These are phyloP conservation scores for Chalcis sispes DNA, from an alignment of 2,888 invertebrate species.

Conservation along the genomic window DNA sequence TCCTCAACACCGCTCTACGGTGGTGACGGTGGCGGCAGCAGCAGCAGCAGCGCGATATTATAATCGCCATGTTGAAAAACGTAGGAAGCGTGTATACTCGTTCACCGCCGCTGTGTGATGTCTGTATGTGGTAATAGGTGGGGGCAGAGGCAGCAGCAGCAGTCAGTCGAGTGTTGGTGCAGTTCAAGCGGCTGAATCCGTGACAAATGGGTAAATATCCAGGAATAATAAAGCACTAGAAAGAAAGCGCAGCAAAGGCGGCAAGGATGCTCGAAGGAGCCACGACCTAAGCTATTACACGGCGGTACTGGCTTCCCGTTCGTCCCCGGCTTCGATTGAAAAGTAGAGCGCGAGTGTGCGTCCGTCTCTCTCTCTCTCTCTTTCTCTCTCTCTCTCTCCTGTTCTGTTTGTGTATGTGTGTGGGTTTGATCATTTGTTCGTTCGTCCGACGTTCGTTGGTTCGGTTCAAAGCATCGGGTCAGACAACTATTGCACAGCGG, in stretches of 20 bases:
- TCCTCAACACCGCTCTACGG: conserved; percentile 76
- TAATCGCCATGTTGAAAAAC: conserved; percentile 81
- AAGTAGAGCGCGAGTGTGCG: conserved; percentile 48
- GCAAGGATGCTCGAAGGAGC: neutral
- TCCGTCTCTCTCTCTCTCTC: conserved; percentile 9
- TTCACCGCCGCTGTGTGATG: conserved; percentile 75
- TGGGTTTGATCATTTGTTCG: neutral
- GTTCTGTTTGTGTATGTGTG: neutral
- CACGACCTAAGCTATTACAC: no score
- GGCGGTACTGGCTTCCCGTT: neutral
- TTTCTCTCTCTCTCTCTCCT: neutral
- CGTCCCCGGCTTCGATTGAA: conserved; percentile 46
- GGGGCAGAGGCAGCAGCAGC: conserved; percentile 62
- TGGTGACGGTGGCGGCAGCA: conserved; percentile 53
- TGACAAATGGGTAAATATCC: conserved; percentile 74
- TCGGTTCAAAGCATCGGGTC: no score
- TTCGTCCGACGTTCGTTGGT: no score
- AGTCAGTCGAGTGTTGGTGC: conserved; percentile 66
- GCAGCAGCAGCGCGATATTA: conserved; percentile 33
- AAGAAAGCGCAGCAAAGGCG: neutral
- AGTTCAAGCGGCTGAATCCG: conserved; percentile 68
- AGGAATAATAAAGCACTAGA: neutral
- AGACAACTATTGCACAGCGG: neutral
- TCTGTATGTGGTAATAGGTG: conserved; percentile 73
- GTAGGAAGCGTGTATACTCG: conserved; percentile 63